These are phyloP conservation scores for Meleagris gallopavo DNA, from an alignment of 2,113 vertebrate species.

Conservation along the genomic window DNA sequence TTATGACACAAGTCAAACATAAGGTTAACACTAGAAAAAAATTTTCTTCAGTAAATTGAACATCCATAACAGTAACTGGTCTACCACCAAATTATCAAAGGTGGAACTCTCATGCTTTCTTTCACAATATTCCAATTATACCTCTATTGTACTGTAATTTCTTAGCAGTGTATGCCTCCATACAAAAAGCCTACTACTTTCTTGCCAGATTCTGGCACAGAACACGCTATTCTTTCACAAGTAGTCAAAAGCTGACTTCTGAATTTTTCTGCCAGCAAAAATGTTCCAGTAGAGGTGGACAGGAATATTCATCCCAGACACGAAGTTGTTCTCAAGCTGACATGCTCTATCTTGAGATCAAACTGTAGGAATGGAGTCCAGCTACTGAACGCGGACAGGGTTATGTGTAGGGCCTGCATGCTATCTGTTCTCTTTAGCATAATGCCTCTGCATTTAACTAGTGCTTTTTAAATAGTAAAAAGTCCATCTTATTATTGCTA, in stretches of 20 bases:
- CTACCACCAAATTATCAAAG: neutral
- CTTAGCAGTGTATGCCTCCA: slow-evolving; percentile 26
- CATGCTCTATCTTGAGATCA: neutral
- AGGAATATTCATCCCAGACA: neutral
- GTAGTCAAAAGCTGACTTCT: slow-evolving; percentile 4
- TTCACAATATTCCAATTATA: neutral
- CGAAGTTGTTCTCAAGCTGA: neutral
- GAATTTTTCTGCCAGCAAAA: neutral
- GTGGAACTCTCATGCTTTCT: neutral
- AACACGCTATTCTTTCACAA: neutral
- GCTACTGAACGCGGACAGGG: neutral
- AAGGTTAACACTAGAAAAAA: neutral
- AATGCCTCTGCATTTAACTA: neutral
- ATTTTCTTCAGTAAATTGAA: neutral
- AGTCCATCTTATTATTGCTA: neutral
- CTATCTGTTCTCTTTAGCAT: slow-evolving; percentile 9
- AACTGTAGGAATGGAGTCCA: neutral
- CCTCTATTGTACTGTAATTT: neutral
- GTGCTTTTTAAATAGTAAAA: neutral
- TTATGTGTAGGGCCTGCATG: neutral
- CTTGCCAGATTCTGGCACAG: slow-evolving; percentile 28
- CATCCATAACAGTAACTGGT: neutral
- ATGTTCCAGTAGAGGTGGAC: neutral
- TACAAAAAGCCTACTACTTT: slow-evolving; percentile 31
- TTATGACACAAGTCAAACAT: neutral